Evolutionary conservation across 2,888 invertebrate genomes (phyloP), one percentile per base, ranked within the genome.

Genomic region (Spodoptera picta): DNA sequence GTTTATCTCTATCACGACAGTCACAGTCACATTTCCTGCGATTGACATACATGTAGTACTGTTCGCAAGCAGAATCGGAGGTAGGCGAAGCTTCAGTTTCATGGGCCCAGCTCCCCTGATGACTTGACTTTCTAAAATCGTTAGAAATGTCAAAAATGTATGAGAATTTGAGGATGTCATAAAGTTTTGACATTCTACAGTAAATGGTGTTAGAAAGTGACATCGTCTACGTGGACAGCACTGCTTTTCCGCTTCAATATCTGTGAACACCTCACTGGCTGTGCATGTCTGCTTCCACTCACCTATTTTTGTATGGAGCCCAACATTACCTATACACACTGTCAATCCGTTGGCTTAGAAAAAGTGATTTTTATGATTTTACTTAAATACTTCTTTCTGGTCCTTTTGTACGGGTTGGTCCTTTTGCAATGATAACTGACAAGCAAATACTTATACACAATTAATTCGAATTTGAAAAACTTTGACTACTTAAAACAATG

Each of bases 181-280:
- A 44, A 10, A 27, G 9, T 68, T 42, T 48, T 57, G 53, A 4
- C 3, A 2, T 60, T 57, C 0, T 49, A 19, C 10, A 47, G 43
- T 31, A 60, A 41, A 58, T 36, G 45, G 46, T 48, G 47, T 2
- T 41, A 24, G 36, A 14, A 50, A 60, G 51, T 47, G 51, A 9
- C 6, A 24, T 58, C 47, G 65, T 46, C 23, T 19, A 4, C 31
- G 73, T 56, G 75, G 82, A 76, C 72, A 74, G 48, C 72, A 78
- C 71, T 69, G 89, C 90, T 90, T 87, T 72, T 79, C 85, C 81
- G 91, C 92, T 92, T 90, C 36, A 36, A 62, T 77, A 72, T 80
- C 76, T 87, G 81, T 85, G 67, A 76, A 79, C 84, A 77, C 75
- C 79, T 83, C 83, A 78, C 71, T 83, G 87, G 87, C 87, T 89